Evolutionary conservation across 2,888 invertebrate species (phyloP).

Genomic region (Melinaea menophilus): DNA sequence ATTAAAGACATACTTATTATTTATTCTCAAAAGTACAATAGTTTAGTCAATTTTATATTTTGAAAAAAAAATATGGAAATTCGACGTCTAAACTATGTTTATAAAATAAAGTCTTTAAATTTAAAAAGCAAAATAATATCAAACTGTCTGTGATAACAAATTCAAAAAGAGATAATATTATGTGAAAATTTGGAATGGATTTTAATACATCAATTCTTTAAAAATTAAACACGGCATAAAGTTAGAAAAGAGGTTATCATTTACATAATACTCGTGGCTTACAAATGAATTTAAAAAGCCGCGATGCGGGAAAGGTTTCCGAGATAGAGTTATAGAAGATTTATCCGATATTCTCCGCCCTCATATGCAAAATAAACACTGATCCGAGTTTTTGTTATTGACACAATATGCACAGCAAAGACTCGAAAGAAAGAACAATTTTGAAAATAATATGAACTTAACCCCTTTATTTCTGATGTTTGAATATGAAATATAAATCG

Average conservation of each 20-base stretch:
- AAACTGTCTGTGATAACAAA: no score
- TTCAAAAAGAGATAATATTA: no score
- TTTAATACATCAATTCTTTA: no score
- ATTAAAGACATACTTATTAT: no score
- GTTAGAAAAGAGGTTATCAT: slow-evolving; percentile 1
- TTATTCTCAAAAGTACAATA: no score
- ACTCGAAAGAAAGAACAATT: slow-evolving; percentile 8
- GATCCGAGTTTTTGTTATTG: slow-evolving; percentile 14
- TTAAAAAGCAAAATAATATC: no score
- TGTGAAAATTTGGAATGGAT: no score
- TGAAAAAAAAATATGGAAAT: no score
- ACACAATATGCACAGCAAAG: slow-evolving; percentile 25
- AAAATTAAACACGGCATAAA: not conserved
- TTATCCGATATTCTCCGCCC: slow-evolving; percentile 46
- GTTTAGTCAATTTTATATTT: no score
- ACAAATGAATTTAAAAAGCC: slow-evolving; percentile 54
- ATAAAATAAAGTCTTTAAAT: no score
- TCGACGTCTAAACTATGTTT: no score
- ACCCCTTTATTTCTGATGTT: slow-evolving; percentile 2
- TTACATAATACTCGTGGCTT: slow-evolving; percentile 26
- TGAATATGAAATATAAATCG: slow-evolving; percentile 6
- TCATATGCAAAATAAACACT: slow-evolving; percentile 51
- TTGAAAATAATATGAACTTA: not conserved
- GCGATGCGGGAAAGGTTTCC: slow-evolving; percentile 41
- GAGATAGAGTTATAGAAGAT: slow-evolving; percentile 57